A percentile compares a stretch with the other conserved stretches of the same genome.
phyloP scores from a whole-genome alignment of 2,888 invertebrate species.

The Drosophila borealis region DNA sequence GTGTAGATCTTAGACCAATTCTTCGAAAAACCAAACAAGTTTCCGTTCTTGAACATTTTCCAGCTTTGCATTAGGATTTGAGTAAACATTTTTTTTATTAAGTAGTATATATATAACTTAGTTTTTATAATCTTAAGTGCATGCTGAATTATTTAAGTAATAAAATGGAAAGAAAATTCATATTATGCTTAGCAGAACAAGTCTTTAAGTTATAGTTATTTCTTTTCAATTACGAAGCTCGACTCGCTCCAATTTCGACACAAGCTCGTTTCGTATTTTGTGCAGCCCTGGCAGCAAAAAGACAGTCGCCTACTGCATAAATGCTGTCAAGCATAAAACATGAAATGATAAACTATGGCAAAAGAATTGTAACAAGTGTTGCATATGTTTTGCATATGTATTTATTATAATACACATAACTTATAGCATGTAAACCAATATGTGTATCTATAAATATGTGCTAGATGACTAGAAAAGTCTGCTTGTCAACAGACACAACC shows the following conservation, averaged over 20 bases:
- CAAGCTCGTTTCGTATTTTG: slow-evolving; percentile 2
- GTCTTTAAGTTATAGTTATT: not conserved
- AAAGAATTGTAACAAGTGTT: slow-evolving; percentile 45
- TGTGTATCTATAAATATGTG: slow-evolving; percentile 16
- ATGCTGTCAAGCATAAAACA: slow-evolving; percentile 34
- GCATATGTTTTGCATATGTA: slow-evolving; percentile 47
- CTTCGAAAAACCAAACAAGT: too few species aligned
- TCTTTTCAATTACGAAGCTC: too few species aligned
- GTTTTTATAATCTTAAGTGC: too few species aligned
- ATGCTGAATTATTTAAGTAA: not conserved
- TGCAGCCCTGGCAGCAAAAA: slow-evolving; percentile 37
- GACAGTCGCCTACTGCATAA: slow-evolving; percentile 13
- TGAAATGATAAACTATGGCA: slow-evolving; percentile 19
- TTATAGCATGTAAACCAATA: slow-evolving; percentile 24
- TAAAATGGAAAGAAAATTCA: not conserved
- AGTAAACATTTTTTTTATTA: too few species aligned
- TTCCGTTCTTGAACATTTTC: too few species aligned
- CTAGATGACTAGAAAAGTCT: slow-evolving; percentile 48
- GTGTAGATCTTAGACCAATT: too few species aligned
- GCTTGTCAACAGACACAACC: slow-evolving; percentile 58
- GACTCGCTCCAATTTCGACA: not conserved
- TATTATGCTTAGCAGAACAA: not conserved
- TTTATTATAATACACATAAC: slow-evolving; percentile 24
- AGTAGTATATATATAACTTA: too few species aligned
- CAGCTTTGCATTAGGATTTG: too few species aligned